phyloP scores from a whole-genome alignment of 2,888 invertebrate species.

The Dione vanillae region DNA sequence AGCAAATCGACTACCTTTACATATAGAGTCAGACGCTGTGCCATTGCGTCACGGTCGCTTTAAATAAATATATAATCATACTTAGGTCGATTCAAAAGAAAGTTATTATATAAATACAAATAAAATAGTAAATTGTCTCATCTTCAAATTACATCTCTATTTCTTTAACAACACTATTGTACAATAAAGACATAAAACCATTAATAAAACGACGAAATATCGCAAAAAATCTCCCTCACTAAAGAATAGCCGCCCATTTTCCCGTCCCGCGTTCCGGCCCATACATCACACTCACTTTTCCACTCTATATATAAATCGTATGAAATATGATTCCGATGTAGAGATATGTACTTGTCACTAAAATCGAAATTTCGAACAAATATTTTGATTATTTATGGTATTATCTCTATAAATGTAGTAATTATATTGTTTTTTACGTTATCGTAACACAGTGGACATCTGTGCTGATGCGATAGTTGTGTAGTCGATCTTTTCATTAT shows the following conservation, averaged over 20 bases:
- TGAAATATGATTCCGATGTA: slow-evolving; percentile 20
- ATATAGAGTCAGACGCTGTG: too few species aligned
- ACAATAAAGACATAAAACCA: background rate
- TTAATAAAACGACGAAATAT: slow-evolving; percentile 4
- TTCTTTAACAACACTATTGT: background rate
- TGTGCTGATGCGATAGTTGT: too few species aligned
- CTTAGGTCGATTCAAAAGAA: too few species aligned
- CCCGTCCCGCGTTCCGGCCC: slow-evolving; percentile 20
- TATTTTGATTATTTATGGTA: background rate
- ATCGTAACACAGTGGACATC: too few species aligned
- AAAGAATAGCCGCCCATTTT: slow-evolving; percentile 23
- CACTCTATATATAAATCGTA: slow-evolving; percentile 13
- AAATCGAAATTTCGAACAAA: background rate
- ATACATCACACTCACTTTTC: slow-evolving; percentile 21
- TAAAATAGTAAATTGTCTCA: background rate
- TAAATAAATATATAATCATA: too few species aligned
- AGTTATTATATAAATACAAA: too few species aligned
- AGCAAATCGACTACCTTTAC: too few species aligned
- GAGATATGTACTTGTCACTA: slow-evolving; percentile 11
- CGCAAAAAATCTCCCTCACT: background rate
- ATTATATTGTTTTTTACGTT: too few species aligned
- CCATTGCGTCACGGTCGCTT: too few species aligned
- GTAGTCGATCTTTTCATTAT: too few species aligned
- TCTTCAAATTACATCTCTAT: background rate
- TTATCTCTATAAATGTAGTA: too few species aligned